Conservation (phyloP, 1,140 invertebrate genomes). For the Ceratina australensis region DNA sequence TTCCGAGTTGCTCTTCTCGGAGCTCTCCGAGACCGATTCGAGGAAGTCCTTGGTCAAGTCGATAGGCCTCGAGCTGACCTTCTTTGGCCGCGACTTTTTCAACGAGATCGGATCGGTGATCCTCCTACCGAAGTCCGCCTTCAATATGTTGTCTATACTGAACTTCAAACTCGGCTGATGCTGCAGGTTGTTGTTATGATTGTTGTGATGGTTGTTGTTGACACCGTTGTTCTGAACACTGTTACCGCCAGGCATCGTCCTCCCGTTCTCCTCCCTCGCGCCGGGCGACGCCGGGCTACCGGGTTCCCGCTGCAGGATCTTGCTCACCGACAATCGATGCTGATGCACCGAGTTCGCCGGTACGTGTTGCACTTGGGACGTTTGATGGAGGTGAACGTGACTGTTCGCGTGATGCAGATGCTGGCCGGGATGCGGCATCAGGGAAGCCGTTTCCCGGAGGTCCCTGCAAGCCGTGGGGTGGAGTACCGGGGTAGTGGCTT, state of each 20-base stretch:
- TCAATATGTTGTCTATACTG: slow-evolving; percentile 95
- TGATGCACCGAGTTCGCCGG: slow-evolving; percentile 67
- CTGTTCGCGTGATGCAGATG: slow-evolving; percentile 62
- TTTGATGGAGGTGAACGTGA: slow-evolving; percentile 62
- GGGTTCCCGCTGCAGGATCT: slow-evolving; percentile 69
- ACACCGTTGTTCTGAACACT: slow-evolving; percentile 55
- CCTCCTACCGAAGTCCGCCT: slow-evolving; percentile 91
- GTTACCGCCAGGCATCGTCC: slow-evolving; percentile 52
- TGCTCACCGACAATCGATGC: slow-evolving; percentile 71
- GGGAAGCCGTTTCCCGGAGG: slow-evolving; percentile 63
- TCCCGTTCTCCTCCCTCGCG: slow-evolving; percentile 58
- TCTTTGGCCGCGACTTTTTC: slow-evolving; percentile 80
- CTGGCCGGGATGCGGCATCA: slow-evolving; percentile 63
- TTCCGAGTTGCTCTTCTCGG: slow-evolving; percentile 69
- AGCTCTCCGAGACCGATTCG: slow-evolving; percentile 74
- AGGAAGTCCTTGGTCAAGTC: slow-evolving; percentile 76
- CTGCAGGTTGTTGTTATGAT: slow-evolving; percentile 75
- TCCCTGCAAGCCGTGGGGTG: slow-evolving; percentile 70
- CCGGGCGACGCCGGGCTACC: slow-evolving; percentile 64
- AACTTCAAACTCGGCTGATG: slow-evolving; percentile 89
- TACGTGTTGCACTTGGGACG: slow-evolving; percentile 67
- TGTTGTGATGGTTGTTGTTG: slow-evolving; percentile 66
- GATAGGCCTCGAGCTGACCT: slow-evolving; percentile 71
- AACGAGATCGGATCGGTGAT: slow-evolving; percentile 86
- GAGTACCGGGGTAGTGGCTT: slow-evolving; percentile 66